These are phyloP conservation scores for Prionailurus bengalensis DNA, from an alignment of 2,113 vertebrate genomes.

Conservation along the genomic window DNA sequence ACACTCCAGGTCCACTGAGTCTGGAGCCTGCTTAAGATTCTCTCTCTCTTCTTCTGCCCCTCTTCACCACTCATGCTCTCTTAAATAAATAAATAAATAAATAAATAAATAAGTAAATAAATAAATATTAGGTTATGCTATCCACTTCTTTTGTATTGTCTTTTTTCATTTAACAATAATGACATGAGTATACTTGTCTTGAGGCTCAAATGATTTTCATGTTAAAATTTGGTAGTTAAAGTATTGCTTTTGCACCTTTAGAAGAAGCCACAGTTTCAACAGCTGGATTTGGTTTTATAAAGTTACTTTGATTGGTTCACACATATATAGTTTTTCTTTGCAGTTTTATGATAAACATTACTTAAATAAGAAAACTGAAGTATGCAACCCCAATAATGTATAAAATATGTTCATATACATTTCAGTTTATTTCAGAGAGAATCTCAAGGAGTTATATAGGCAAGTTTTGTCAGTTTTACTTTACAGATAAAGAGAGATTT, in stretches of 20 bases:
- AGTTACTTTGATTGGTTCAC: background rate
- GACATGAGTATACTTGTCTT: background rate
- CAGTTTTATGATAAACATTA: background rate
- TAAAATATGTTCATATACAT: background rate
- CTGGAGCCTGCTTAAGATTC: too few species aligned
- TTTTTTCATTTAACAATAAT: background rate
- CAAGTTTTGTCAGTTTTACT: constrained; percentile 13
- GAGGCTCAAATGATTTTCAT: background rate
- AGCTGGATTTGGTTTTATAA: background rate
- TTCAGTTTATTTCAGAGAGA: background rate
- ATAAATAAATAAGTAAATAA: too few species aligned
- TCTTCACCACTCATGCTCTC: too few species aligned
- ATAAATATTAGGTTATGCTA: background rate
- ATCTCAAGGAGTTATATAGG: background rate
- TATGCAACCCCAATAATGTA: background rate
- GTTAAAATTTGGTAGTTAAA: background rate
- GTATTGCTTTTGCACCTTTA: background rate
- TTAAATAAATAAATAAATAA: too few species aligned
- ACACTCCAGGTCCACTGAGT: too few species aligned
- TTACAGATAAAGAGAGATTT: background rate
- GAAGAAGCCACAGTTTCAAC: background rate
- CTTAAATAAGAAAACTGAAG: background rate
- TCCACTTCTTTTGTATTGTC: background rate
- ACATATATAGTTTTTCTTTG: background rate
- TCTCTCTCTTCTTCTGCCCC: too few species aligned